A percentile compares a stretch with the other conserved stretches of the same genome.
phyloP scores from a whole-genome alignment of 2,797 vertebrate species.

The Fratercula arctica region DNA sequence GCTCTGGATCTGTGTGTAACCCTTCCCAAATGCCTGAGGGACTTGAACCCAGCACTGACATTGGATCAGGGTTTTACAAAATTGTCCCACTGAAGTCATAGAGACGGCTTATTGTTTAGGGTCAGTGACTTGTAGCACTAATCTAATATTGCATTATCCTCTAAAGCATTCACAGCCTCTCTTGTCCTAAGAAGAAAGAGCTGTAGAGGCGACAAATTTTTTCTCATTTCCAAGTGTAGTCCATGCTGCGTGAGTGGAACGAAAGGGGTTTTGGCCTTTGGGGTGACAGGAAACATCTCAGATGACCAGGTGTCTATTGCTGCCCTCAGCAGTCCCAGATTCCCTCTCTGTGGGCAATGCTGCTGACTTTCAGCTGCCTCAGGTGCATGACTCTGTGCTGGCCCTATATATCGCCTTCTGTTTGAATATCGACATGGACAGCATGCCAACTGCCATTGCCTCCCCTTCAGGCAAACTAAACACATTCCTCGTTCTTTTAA shows the following conservation, averaged over 20 bases:
- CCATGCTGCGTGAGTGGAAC: accelerated
- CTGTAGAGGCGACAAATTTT: not conserved
- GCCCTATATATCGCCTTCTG: not conserved
- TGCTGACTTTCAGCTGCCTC: not conserved
- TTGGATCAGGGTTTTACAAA: not conserved
- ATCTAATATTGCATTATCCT: not conserved
- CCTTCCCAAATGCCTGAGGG: not conserved
- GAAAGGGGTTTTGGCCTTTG: not conserved
- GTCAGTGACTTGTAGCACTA: not conserved
- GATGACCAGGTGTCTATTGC: not conserved
- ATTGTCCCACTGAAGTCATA: not conserved
- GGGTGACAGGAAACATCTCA: too few species aligned
- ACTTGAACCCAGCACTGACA: not conserved
- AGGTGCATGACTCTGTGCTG: too few species aligned
- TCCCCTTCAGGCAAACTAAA: not conserved
- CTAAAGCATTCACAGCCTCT: not conserved
- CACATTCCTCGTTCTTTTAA: not conserved
- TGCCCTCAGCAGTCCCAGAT: not conserved
- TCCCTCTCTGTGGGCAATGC: not conserved
- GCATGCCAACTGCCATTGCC: not conserved
- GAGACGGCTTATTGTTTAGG: not conserved
- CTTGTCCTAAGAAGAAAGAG: not conserved
- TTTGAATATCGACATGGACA: not conserved
- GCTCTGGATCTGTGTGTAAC: not conserved
- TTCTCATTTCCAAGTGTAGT: not conserved